Evolutionary conservation across 2,888 invertebrate species (phyloP), one percentile per base, ranked within the genome.

Genomic region (Neoitamus cyanurus): DNA sequence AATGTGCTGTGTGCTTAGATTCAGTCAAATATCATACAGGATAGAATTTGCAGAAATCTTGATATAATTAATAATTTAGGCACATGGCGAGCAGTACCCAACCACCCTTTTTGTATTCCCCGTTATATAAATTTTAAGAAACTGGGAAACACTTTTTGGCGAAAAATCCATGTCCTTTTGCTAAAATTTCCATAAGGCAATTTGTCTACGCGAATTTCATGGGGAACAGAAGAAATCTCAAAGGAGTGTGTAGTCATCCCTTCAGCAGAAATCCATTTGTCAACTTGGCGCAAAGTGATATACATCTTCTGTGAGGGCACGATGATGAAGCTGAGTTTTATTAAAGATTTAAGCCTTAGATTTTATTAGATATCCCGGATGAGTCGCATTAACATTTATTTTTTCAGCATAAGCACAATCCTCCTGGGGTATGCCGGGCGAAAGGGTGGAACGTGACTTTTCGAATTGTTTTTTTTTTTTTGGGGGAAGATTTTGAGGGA

Each of bases 181-280:
- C 46, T 36, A 37, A 82, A 82, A 82, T 68, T 82, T 82, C 82
- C 82, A 69, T 69, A 82, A 82, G 68, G 69, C 82, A 82, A 82
- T 82, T 82, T 82, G 36, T 69, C 82, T 82, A 36, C 82, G 69
- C 13, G 68, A 69, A 82, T 73, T 78, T 82, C 20, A 82, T 13
- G 28, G 30, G 25, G 37, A 37, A 46, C 36, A 37, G 13, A 30
- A 69, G 36, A 69, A 69, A 20, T 82, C 82, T 69, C 68, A 20
- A 69, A 15, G 69, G 82, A 82, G 80, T 68, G 80, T 82, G 11
- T 36, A 82, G 82, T 82, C 82, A 82, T 82, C 82, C 37, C 69
- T 82, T 69, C 69, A 34, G 36, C 58, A 69, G 30, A 82, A 82
- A 82, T 82, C 82, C 82, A 82, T 82, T 82, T 82, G 82, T 82